phyloP scores from a whole-genome alignment of 1,140 invertebrate genomes.

The Drosophila tristis region DNA sequence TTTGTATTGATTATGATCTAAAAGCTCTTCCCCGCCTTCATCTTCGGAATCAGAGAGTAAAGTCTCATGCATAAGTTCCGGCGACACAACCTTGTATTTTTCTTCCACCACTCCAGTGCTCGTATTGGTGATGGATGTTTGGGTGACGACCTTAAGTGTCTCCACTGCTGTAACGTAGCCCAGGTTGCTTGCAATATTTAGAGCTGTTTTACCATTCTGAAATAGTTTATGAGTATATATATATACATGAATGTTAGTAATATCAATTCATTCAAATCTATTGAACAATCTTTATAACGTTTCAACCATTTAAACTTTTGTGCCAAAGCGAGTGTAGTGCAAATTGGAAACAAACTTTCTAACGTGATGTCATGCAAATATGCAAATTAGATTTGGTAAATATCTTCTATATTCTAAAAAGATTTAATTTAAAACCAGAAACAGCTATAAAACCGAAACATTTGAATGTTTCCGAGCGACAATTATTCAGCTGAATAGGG shows the following conservation, averaged over 20 bases:
- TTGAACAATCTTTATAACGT: background rate
- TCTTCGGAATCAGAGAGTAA: constrained; percentile 99
- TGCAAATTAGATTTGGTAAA: no score
- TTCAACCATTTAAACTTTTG: no score
- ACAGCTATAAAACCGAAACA: background rate
- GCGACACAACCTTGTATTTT: constrained; percentile 98
- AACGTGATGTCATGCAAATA: no score
- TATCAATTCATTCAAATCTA: background rate
- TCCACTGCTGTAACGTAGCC: constrained; percentile 99
- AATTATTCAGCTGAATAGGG: no score
- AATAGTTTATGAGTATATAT: constrained; percentile 31
- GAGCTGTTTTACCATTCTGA: constrained; percentile 97
- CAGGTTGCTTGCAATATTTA: constrained; percentile 97
- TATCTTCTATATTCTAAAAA: no score
- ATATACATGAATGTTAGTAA: background rate
- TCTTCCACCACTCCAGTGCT: constrained; percentile 87
- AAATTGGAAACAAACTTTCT: no score
- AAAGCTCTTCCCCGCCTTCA: constrained; percentile 91
- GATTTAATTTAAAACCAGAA: no score
- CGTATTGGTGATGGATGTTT: constrained; percentile 92
- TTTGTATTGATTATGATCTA: constrained; percentile 82
- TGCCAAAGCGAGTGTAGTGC: no score
- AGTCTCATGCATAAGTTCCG: constrained; percentile 99
- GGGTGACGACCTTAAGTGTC: constrained; percentile 98
- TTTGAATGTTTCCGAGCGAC: no score